These are phyloP conservation scores for Hylia prasina DNA, from an alignment of 2,113 vertebrate species.

Conservation along the genomic window DNA sequence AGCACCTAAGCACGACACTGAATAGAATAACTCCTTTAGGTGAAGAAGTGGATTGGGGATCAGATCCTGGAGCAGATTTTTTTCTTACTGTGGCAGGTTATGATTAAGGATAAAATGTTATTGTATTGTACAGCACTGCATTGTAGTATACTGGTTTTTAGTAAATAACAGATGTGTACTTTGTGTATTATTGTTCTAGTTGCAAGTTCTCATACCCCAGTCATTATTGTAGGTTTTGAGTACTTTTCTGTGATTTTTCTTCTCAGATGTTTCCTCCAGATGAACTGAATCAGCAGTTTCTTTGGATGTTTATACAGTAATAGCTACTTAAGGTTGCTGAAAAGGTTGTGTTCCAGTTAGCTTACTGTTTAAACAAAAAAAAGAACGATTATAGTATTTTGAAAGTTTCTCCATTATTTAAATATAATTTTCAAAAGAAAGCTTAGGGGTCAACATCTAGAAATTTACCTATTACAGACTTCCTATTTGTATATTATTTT, in stretches of 20 bases:
- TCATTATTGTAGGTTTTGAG: not conserved
- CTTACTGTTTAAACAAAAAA: not conserved
- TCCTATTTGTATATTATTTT: slow-evolving; percentile 1
- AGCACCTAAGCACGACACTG: rapidly evolving
- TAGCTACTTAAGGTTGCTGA: not conserved
- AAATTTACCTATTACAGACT: slow-evolving; percentile 8
- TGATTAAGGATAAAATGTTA: not conserved
- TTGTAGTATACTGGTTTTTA: not conserved
- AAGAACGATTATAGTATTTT: not conserved
- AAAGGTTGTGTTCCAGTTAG: not conserved
- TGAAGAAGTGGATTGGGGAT: not conserved
- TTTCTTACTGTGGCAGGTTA: not conserved
- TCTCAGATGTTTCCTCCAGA: not conserved
- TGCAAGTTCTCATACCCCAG: not conserved
- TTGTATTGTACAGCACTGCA: not conserved
- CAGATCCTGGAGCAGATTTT: not conserved
- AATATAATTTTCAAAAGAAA: not conserved
- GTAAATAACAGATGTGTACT: not conserved
- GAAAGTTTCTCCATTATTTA: not conserved
- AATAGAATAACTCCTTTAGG: not conserved
- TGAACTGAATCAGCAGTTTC: not conserved
- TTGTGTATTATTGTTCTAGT: not conserved
- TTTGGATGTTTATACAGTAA: not conserved
- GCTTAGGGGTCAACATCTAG: not conserved
- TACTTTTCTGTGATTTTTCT: not conserved